Base-by-base conservation (phyloP, 2,888 invertebrate genomes). In the Sarcophaga rosellei region DNA sequence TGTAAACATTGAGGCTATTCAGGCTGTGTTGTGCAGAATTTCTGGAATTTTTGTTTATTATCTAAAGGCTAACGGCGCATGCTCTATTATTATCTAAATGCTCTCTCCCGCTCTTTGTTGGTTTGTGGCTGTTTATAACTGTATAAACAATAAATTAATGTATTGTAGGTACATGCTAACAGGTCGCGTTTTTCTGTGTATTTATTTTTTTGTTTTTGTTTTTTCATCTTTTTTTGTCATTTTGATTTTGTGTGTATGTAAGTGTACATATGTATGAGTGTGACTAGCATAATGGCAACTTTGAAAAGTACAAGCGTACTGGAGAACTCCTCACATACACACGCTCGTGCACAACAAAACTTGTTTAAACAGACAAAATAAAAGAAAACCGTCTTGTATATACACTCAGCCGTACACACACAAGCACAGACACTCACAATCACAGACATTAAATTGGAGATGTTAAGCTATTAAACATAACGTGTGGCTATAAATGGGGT, bases 161-260 rank as follows among this genome's bases (percentile, higher is more conserved):
- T 69, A 84, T 35, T 35, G 35, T 35, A 35, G 35, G 8, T 86
- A 86, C 86, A 86, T 86, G 86, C 86, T 86, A 86, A 86, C 86
- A 86, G 86, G 86, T 86, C 86, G 86, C 83, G 81, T 77, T 84
- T 84, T 83, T 84, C 81, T 68, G 23, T 68, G 23, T 74, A 74
- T 72, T 78, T 77, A 57, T 80, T 76, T 77, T 12, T 77, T 77
- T 12, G 72, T 72, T 23, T 47, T 74, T 45, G 35, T 59, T 73
- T 76, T 25, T 20, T 21, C 12, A 45, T 23, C 25, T 59, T 2
- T 25, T 11, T 20, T 15, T 23, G 35, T 6, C 53, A 15, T 74
- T 61, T 72, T 66, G 35, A 8, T 77, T 25, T 45, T 25, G 23
- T 12, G n/a, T 45, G 44, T 74, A 15, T 0, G 25, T 23, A 17